Evolutionary conservation across 2,888 invertebrate genomes (phyloP), one percentile per base, ranked within the genome.

Genomic region (Lottia gigantea): DNA sequence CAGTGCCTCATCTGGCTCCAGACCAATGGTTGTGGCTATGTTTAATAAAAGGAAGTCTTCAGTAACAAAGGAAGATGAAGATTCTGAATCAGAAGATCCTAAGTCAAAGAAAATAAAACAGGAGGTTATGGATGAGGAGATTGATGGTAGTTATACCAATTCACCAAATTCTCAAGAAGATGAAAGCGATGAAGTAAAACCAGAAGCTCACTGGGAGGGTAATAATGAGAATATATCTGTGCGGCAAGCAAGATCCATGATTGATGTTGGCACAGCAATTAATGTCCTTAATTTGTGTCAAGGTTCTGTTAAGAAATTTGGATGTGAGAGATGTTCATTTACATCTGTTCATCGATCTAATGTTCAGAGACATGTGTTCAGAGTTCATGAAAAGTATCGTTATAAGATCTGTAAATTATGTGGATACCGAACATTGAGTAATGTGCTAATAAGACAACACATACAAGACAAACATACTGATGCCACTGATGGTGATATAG

Each of bases 291-390:
- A 74, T 45, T 55, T 73, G 25, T 68, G 71, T 46, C 75, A 77
- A 47, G 72, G 73, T 0, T 68, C 66, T 23, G 67, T 74, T 40
- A 75, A 73, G 62, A 73, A 74, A 25, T 76, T 73, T 67, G 71
- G 72, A 46, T 77, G 77, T 66, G 77, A 77, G 46, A 72, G 70
- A 55, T 77, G 77, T 63, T 71, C 73, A 47, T 77, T 77, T 45
- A 76, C 76, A 14, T 77, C 77, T 8, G 65, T 77, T 4, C 77
- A 77, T 61, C 73, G 77, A 12, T 76, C 77, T 46, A 77, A 77
- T 49, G 68, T 77, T 19, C 73, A 74, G 47, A 71, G 77, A 7
- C 77, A 77, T 63, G 74, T 77, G 46, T 73, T 74, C 49, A 71
- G 76, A 16, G 73, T 77, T 40, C 77, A 77, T 25, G 77, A 77